Conservation (phyloP, 2,888 invertebrate genomes). For the Heteropelma amictum region DNA sequence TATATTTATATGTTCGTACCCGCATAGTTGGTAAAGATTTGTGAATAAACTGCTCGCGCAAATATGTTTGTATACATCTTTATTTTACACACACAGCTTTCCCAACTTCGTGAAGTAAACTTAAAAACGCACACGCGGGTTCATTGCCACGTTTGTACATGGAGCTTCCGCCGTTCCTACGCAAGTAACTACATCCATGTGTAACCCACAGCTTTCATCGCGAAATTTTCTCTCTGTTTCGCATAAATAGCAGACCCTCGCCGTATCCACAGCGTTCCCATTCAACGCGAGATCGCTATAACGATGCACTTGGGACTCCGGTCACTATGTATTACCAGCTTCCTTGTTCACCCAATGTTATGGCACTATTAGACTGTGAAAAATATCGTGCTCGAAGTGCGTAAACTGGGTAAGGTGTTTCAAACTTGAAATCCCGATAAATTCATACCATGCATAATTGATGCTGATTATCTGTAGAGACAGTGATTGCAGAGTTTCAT, state of each 20-base stretch:
- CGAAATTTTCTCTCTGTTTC: constrained; percentile 39
- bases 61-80: constrained; percentile 24
- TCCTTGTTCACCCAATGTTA: constrained; percentile 27
- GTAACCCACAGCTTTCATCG: constrained; percentile 10
- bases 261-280: constrained; percentile 2
- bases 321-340: not conserved
- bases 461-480: not conserved
- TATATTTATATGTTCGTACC: not conserved
- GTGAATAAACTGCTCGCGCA: constrained; percentile 4
- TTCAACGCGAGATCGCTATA: constrained; percentile 27
- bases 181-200: not conserved
- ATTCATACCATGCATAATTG: not conserved
- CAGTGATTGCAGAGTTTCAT: not conserved
- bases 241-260: constrained; percentile 13
- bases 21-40: constrained; percentile 10
- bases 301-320: constrained; percentile 4
- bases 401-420: not conserved
- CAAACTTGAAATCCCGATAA: not conserved
- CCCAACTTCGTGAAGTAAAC: constrained; percentile 54
- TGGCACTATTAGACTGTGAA: not conserved
- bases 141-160: constrained; percentile 59
- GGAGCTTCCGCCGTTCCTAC: constrained; percentile 29
- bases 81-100: constrained; percentile 23
- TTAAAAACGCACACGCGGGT: constrained; percentile 50
- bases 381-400: not conserved